These are phyloP conservation scores for Pheosia tremula DNA, from an alignment of 2,888 invertebrate species.

Conservation along the genomic window DNA sequence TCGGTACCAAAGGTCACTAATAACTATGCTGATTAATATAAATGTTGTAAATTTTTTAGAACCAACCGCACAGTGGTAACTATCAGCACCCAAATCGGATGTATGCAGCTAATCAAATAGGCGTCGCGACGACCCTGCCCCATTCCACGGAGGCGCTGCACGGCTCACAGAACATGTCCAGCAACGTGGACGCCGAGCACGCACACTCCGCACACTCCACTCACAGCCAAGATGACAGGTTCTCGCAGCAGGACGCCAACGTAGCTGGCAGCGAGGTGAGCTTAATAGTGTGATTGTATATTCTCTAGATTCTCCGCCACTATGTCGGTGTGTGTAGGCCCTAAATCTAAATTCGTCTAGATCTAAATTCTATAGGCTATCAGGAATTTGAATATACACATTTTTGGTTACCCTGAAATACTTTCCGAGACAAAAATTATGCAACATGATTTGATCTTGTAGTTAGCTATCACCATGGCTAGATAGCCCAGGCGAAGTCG, in stretches of 20 bases:
- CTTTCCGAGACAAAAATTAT: no score
- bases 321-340: no score
- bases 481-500: no score
- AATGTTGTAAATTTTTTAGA: constrained; percentile 46
- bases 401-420: no score
- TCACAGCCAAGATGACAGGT: constrained; percentile 68
- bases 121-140: constrained; percentile 77
- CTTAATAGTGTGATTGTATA: background rate
- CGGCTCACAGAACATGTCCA: constrained; percentile 45
- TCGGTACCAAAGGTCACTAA: no score
- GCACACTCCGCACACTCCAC: constrained; percentile 56
- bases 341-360: no score
- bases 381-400: no score
- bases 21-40: no score
- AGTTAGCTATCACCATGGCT: no score
- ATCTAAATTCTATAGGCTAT: no score
- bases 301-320: no score
- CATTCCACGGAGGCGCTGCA: constrained; percentile 62
- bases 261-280: constrained; percentile 59
- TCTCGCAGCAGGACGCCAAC: constrained; percentile 56
- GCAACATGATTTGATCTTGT: no score
- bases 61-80: constrained; percentile 60
- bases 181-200: constrained; percentile 54
- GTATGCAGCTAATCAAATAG: constrained; percentile 78
- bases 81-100: constrained; percentile 67